Conservation (phyloP, 2,113 vertebrate species). For the Carassius gibelio region DNA sequence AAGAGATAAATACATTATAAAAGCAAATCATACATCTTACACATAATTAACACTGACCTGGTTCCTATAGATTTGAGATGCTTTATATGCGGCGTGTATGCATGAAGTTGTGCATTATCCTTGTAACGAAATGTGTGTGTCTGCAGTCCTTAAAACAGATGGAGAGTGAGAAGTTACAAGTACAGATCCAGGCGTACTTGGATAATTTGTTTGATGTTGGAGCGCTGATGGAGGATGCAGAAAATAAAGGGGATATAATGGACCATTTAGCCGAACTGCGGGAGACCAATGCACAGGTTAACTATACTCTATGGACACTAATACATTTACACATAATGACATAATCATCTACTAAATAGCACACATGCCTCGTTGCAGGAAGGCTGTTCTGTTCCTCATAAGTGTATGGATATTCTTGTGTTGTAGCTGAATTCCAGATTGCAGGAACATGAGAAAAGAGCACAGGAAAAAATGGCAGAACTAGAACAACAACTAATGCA, state of each 20-base stretch:
- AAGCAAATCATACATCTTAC: neutral
- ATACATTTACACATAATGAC: constrained; percentile 13
- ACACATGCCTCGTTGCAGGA: neutral
- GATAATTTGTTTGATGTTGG: constrained; percentile 95
- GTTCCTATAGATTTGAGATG: neutral
- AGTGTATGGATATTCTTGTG: constrained; percentile 26
- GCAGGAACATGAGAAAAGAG: constrained; percentile 83
- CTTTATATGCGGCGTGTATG: neutral
- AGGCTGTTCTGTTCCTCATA: neutral
- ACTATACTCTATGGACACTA: neutral
- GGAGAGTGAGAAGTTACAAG: constrained; percentile 93
- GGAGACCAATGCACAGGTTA: constrained; percentile 83
- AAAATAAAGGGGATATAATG: constrained; percentile 86
- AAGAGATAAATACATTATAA: too few relatives aligned
- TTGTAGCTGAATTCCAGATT: constrained; percentile 82
- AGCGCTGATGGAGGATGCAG: constrained; percentile 89
- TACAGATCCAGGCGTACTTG: constrained; percentile 98
- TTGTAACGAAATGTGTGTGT: neutral
- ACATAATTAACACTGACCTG: neutral
- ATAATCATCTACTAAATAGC: neutral
- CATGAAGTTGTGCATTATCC: neutral
- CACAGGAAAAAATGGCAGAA: constrained; percentile 84
- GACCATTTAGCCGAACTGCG: constrained; percentile 89
- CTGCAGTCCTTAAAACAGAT: constrained; percentile 83
- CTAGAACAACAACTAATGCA: constrained; percentile 93